Evolutionary conservation across 1,140 invertebrate genomes (phyloP).

Genomic region (Anastatus disparis): DNA sequence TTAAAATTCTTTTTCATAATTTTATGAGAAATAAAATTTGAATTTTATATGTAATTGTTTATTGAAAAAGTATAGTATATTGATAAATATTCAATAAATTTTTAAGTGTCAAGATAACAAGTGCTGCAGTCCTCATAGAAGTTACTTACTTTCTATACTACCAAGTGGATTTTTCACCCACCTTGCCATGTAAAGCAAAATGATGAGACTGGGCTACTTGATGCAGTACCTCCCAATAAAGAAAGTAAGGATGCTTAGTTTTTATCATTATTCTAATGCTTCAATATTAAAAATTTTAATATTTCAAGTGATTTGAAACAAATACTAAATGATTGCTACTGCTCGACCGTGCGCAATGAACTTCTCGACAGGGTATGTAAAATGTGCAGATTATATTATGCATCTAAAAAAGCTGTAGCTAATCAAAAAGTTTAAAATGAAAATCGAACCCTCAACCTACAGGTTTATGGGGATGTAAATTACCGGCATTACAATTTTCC

Average conservation of each 20-base stretch:
- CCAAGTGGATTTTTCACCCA: constrained; percentile 5
- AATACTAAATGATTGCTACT: constrained; percentile 21
- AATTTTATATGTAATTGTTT: too few relatives aligned
- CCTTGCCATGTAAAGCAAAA: not conserved
- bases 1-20: not conserved
- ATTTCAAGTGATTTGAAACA: not conserved
- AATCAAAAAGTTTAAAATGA: not conserved
- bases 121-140: too few relatives aligned
- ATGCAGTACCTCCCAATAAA: not conserved
- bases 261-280: constrained; percentile 5
- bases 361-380: constrained; percentile 4
- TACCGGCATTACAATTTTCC: too few relatives aligned
- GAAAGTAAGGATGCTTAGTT: constrained; percentile 1
- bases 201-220: not conserved
- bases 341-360: constrained; percentile 9
- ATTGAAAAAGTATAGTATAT: too few relatives aligned
- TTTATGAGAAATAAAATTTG: not conserved
- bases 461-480: too few relatives aligned
- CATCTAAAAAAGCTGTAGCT: constrained; percentile 3
- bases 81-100: too few relatives aligned
- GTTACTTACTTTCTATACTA: not conserved
- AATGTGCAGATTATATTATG: constrained; percentile 25
- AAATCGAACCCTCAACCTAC: not conserved
- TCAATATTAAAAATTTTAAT: not conserved
- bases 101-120: too few relatives aligned